A percentile compares a stretch with the other conserved stretches of the same genome.
phyloP scores from a whole-genome alignment of 2,113 vertebrate genomes.

The Leptobrachium leishanense region DNA sequence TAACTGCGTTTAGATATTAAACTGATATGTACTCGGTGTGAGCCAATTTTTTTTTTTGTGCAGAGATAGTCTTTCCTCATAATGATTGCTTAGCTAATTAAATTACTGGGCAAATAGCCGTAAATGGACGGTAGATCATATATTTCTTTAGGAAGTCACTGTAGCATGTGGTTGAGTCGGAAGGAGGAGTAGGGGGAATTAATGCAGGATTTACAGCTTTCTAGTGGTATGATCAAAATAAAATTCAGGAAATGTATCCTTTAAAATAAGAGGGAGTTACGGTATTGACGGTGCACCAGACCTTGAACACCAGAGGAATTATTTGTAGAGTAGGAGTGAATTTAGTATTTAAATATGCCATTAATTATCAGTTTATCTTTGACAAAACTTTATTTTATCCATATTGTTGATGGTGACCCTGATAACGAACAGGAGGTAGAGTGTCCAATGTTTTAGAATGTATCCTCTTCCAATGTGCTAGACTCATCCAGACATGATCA shows the following conservation, averaged over 20 bases:
- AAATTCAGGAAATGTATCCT: constrained; percentile 43
- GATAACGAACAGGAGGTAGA: background rate
- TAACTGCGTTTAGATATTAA: constrained; percentile 32
- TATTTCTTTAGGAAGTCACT: constrained; percentile 23
- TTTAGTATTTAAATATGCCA: constrained; percentile 23
- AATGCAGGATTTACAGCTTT: constrained; percentile 39
- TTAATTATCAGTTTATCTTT: constrained; percentile 12
- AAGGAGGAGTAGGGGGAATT: constrained; percentile 34
- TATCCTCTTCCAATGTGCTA: too few relatives aligned
- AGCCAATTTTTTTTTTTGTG: constrained; percentile 11
- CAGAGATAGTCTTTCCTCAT: background rate
- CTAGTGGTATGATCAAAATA: constrained; percentile 29
- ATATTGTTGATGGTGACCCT: background rate
- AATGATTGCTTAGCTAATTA: constrained; percentile 27
- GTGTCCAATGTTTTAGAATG: background rate
- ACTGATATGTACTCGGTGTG: constrained; percentile 26
- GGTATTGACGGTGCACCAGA: constrained; percentile 25
- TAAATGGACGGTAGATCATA: constrained; percentile 6
- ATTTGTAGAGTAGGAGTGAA: constrained; percentile 23
- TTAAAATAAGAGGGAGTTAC: constrained; percentile 26
- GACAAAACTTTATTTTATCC: background rate
- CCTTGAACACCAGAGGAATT: constrained; percentile 37
- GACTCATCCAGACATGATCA: too few relatives aligned
- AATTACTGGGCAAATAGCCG: constrained; percentile 26
- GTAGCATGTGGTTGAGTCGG: constrained; percentile 2